Evolutionary conservation across 1,140 invertebrate species (phyloP).

Genomic region (Drosophila tsacasi): DNA sequence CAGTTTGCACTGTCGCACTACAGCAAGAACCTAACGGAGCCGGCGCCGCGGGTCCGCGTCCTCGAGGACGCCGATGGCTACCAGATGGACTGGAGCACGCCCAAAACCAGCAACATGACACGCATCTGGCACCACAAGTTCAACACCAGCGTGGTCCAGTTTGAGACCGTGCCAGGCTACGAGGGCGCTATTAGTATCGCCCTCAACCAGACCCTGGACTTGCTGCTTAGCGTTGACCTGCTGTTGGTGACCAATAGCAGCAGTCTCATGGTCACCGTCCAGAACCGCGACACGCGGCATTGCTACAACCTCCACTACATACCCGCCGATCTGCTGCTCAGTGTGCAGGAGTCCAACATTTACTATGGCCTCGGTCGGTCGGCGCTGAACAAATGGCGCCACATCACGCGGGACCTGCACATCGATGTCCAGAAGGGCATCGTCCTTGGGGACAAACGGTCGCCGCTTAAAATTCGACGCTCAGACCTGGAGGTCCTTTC

Average conservation of each 20-base stretch:
- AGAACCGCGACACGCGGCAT: slow-evolving; percentile 92
- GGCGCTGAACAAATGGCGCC: slow-evolving; percentile 89
- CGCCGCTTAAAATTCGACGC: slow-evolving; percentile 88
- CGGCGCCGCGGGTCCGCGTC: slow-evolving; percentile 88
- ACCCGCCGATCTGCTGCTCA: slow-evolving; percentile 90
- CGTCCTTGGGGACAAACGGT: slow-evolving; percentile 88
- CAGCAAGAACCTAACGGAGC: slow-evolving; percentile 96
- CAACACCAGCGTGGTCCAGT: slow-evolving; percentile 89
- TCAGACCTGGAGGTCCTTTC: slow-evolving; percentile 90
- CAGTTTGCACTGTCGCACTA: slow-evolving; percentile 99
- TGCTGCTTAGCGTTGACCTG: slow-evolving; percentile 92
- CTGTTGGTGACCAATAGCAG: slow-evolving; percentile 91
- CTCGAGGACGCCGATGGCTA: slow-evolving; percentile 91
- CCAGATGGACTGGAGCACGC: slow-evolving; percentile 89
- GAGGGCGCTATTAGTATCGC: slow-evolving; percentile 89
- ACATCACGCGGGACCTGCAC: slow-evolving; percentile 94
- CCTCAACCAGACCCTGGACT: slow-evolving; percentile 90
- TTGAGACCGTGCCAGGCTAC: slow-evolving; percentile 89
- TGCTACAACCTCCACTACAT: slow-evolving; percentile 94
- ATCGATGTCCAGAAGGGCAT: slow-evolving; percentile 97
- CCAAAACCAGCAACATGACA: slow-evolving; percentile 88
- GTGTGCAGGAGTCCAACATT: slow-evolving; percentile 91
- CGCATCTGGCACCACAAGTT: slow-evolving; percentile 87
- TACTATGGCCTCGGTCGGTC: slow-evolving; percentile 94
- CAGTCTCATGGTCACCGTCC: slow-evolving; percentile 91